Evolutionary conservation across 2,113 vertebrate genomes (phyloP), one percentile per base, ranked within the genome.

Genomic region (Chionodraco myersi): DNA sequence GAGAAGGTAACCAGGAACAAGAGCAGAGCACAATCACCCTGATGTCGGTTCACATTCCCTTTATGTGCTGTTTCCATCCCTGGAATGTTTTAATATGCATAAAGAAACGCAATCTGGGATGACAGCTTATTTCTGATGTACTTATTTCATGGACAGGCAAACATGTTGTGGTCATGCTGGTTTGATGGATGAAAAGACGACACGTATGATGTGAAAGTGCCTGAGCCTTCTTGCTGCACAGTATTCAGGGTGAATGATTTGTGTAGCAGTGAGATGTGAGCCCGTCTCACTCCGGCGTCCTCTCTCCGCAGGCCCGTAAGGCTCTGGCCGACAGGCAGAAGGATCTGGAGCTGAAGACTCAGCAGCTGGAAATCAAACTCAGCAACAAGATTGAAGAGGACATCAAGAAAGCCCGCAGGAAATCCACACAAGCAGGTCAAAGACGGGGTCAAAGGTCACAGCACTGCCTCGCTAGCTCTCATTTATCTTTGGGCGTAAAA

Each of bases 341-440:
- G 79, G 98, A 99, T 81, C 95, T 99, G 88, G 98, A 99, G 88
- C 60, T 98, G 84, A 99, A 99, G 92, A 98, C 97, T 0, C 98
- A 99, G 90, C 98, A 99, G 92, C 87, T 98, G 57, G 98, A 99
- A 92, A 96, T 97, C 87, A 99, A 99, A 85, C 95, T 99, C 86
- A 99, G 93, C 94, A 97, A 95, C 92, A 99, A 99, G 92, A 97
- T 95, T 0, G 98, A 99, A 84, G 98, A 99, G 80, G 98, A 99
- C 76, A 99, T 99, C 88, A 99, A 99, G 94, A 99, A 98, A 84
- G 98, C 98, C 0, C 95, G 98, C 60, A 78, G 98, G 89, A 99
- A 99, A 96, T 99, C 98, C 81, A 99, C 98, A 0, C 98, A 99
- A 94, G 98, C 98, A 6, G 98, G 98, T 99, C 79, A 76, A 62